Percentiles rank a stretch among this genome's conserved stretches.
Conservation (phyloP, 92 coral and sea anemone species). For the Virgularia gustaviana region DNA sequence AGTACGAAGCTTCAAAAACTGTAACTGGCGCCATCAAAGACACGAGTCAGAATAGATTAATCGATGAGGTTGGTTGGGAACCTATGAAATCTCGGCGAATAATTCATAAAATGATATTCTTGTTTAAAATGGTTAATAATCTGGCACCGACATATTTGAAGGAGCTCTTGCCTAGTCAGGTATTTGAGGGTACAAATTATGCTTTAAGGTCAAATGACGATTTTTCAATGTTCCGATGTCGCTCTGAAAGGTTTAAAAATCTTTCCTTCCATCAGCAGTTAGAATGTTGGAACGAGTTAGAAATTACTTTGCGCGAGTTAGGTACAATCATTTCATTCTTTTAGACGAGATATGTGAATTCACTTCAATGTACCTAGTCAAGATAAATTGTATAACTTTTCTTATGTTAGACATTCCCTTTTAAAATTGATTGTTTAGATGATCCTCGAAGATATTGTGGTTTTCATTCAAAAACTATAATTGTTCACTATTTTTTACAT, state of each 20-base stretch:
- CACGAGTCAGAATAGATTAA: conserved; percentile 1
- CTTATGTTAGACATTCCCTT: too few relatives aligned
- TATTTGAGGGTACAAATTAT: too few relatives aligned
- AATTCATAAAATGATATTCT: not conserved
- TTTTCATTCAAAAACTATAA: too few relatives aligned
- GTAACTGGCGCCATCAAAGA: conserved; percentile 53
- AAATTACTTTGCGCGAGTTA: not conserved
- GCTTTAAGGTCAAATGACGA: too few relatives aligned
- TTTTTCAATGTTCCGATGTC: not conserved
- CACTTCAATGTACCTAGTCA: too few relatives aligned
- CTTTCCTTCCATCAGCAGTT: not conserved
- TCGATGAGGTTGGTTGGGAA: not conserved
- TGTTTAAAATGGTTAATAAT: not conserved
- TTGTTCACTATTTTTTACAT: too few relatives aligned
- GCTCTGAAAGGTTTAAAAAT: not conserved
- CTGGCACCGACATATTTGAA: not conserved
- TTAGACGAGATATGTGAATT: too few relatives aligned
- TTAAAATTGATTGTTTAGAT: too few relatives aligned
- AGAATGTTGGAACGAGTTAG: not conserved
- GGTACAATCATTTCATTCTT: too few relatives aligned
- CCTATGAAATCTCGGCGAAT: not conserved
- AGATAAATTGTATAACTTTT: too few relatives aligned
- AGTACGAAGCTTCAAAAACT: conserved; percentile 38
- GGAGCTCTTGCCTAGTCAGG: not conserved
- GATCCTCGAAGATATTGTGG: too few relatives aligned